A percentile compares a stretch with the other conserved stretches of the same genome.
phyloP scores from a whole-genome alignment of 2,797 vertebrate species.

The Sebastes cheni region DNA sequence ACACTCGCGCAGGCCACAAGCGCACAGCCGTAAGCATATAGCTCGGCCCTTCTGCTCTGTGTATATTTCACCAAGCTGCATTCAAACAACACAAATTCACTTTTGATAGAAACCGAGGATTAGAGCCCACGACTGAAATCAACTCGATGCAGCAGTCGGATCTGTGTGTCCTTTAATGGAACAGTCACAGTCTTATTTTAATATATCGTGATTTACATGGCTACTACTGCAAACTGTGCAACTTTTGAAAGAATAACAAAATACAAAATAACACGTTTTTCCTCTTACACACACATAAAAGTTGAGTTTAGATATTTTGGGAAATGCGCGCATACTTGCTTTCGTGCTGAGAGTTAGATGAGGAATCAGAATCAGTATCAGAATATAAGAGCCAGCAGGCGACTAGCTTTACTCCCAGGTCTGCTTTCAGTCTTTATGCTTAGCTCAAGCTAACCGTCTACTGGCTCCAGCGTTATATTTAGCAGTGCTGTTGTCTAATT shows the following conservation, averaged over 20 bases:
- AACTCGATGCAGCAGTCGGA: neutral
- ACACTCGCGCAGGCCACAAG: slow-evolving; percentile 14
- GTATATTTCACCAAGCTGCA: neutral
- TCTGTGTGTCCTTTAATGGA: neutral
- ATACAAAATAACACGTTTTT: neutral
- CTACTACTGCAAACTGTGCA: neutral
- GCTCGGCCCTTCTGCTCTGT: neutral
- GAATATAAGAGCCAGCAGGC: neutral
- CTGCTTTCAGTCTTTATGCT: neutral
- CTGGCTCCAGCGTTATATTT: neutral
- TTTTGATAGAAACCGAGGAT: neutral
- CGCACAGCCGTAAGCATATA: slow-evolving; percentile 17
- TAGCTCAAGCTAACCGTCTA: neutral
- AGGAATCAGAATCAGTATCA: neutral
- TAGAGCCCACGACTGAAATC: neutral
- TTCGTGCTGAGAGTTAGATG: too few relatives aligned
- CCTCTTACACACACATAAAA: neutral
- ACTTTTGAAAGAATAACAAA: rapidly evolving
- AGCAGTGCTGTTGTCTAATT: too few relatives aligned
- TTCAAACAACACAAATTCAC: neutral
- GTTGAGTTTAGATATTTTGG: neutral
- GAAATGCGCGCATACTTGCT: too few relatives aligned
- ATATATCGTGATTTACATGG: neutral
- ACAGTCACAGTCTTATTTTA: neutral
- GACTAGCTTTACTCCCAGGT: neutral